Base-by-base conservation (phyloP, 2,113 vertebrate species). In the Gasterosteus aculeatus region DNA sequence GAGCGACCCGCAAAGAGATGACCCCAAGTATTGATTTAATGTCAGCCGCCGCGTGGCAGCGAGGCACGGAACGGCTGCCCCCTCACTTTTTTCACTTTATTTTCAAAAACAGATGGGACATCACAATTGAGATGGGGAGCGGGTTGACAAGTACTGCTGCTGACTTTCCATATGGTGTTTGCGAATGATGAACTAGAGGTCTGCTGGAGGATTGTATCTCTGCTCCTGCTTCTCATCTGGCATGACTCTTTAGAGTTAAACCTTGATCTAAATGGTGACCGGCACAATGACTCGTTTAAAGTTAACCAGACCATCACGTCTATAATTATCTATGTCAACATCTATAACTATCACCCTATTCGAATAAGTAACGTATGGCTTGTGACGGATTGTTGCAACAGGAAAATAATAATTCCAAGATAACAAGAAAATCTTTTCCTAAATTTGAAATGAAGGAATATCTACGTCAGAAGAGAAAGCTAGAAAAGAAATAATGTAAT, bases 1-100 rank as follows among this genome's bases (percentile, higher is more conserved):
- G 80, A 73, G 69, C 84, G 72, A 86, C 88, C 80, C 77, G 39
- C 75, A 75, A 65, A 81, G 75, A 86, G 88, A 78, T 63, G 88
- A 46, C 83, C 71, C 29, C 54, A 2, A 22, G 31, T 82, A 93
- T 94, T 31, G 91, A 93, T 93, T 90, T 84, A 44, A 60, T 66
- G 86, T 90, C 86, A 72, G 69, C 47, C 16, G 2, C 65, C 0
- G 47, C 35, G 16, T 72, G 82, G 77, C 82, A 64, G 71, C 89
- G 90, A 92, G 87, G 38, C 76, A 90, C 75, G 70, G 57, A 74
- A 66, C 22, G n/a, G 35, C 56, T 29, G 58, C 62, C 82, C n/a
- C 85, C 10, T 35, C 15, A 33, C 33, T 33, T 33, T 33, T 57
- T 87, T 76, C 72, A 77, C 86, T 86, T 78, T 68, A 38, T 80